Conservation (phyloP, 2,113 vertebrate genomes). For the Lepus timidus region DNA sequence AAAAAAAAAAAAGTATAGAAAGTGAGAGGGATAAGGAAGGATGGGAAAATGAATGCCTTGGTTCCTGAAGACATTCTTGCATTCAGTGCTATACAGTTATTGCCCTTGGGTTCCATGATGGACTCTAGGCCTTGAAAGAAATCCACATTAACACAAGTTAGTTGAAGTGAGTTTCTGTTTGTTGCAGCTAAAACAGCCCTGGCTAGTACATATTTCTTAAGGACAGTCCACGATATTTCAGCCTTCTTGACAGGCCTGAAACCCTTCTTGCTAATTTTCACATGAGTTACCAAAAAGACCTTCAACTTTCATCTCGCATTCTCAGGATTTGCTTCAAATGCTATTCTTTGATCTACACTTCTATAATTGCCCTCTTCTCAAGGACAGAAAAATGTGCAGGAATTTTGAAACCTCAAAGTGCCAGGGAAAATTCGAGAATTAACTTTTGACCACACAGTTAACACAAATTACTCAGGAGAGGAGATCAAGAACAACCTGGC, state of each 20-base stretch:
- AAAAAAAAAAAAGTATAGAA: too few species aligned
- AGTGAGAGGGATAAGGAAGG: background rate
- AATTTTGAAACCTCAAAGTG: background rate
- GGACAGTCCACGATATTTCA: background rate
- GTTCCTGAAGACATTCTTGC: background rate
- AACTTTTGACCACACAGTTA: conserved; percentile 13
- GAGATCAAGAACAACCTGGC: background rate
- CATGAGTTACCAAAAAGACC: background rate
- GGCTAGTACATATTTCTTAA: background rate
- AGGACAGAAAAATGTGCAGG: background rate
- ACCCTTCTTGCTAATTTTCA: background rate
- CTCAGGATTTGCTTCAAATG: background rate
- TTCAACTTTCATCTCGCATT: background rate
- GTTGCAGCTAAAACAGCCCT: background rate
- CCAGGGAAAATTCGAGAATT: background rate
- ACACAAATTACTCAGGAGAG: background rate
- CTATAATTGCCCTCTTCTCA: background rate
- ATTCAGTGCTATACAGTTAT: background rate
- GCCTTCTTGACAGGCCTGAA: background rate
- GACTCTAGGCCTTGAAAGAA: background rate
- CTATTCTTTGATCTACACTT: background rate
- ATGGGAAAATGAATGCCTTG: background rate
- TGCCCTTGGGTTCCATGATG: background rate
- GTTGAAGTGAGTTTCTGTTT: conserved; percentile 4
- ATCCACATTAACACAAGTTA: background rate